Evolutionary conservation across 1,140 invertebrate species (phyloP).

Genomic region (Paraescarpia echinospica): DNA sequence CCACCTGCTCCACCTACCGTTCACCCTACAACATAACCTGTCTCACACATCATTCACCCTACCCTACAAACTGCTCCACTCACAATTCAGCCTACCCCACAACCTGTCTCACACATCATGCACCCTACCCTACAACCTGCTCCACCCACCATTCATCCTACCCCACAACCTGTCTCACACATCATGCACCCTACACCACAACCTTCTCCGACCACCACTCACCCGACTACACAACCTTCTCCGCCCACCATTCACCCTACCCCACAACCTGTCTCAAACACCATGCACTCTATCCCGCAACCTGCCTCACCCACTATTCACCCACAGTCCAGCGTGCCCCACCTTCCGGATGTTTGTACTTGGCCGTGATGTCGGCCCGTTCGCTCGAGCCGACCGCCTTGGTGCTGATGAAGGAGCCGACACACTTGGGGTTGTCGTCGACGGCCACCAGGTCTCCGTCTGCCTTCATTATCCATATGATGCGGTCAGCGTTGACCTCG

Average conservation of each 20-base stretch:
- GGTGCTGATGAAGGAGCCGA: constrained; percentile 85
- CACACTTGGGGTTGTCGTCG: constrained; percentile 61
- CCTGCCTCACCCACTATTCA: not conserved
- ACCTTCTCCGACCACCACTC: too few species aligned
- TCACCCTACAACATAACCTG: too few species aligned
- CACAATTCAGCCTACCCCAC: too few species aligned
- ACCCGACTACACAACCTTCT: not conserved
- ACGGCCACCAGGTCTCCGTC: constrained; percentile 28
- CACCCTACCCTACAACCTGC: too few species aligned
- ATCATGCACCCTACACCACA: too few species aligned
- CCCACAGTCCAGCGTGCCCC: too few species aligned
- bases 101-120: too few species aligned
- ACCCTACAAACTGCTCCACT: too few species aligned
- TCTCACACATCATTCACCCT: too few species aligned
- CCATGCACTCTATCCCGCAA: not conserved
- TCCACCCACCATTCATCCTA: too few species aligned
- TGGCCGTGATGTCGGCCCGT: constrained; percentile 79
- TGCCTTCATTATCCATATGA: constrained; percentile 57
- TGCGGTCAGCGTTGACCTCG: constrained; percentile 76
- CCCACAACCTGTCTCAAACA: not conserved
- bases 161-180: not conserved
- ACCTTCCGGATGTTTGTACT: constrained; percentile 88
- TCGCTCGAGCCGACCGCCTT: constrained; percentile 73
- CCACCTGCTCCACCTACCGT: too few species aligned
- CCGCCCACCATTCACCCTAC: not conserved